Base-by-base conservation (phyloP, 92 coral and sea anemone genomes). In the Palythoa grandis region DNA sequence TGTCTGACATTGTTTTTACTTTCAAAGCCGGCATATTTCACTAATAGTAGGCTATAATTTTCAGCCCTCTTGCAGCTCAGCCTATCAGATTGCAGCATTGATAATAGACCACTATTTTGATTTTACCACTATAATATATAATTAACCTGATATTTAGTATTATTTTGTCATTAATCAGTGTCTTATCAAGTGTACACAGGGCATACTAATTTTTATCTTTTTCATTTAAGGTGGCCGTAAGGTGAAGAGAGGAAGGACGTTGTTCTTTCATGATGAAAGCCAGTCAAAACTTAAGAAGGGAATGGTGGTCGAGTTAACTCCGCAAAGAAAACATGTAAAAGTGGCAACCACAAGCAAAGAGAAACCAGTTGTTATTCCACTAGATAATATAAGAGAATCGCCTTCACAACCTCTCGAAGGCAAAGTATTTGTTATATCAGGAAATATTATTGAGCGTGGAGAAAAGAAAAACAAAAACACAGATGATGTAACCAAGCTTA, bases 381-480 rank as follows among this genome's bases (percentile, higher is more conserved):
- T 82, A 14, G 19, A 88, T 5, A 25, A 70, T 4, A 61, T 88
- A 53, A 88, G 29, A 24, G 87, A 82, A 88, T 75, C 87, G 20
- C 83, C 90, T 40, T 82, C 90, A 1, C 57, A 4, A 29, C 83
- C 90, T 7, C 83, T 88, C 0, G 69, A 80, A 14, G 47, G 52
- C 83, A 79, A 88, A 82, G 74, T 86, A 65, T 88, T 88, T 82
- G 87, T 88, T 9, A 56, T 88, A 5, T 88, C 87, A 3, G 90
- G 87, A 16, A 82, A 63, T 23, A 39, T 88, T 57, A 60, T 20
- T 22, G 83, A 88, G 22, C 90, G 87, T 47, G 85, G 85, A 70
- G 90, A 87, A 5, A 80, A 70, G 50, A 85, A 80, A 56, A 80
- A 82, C 60, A 17, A 79, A 8, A 72, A 19, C 15, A 88, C 90